Base-by-base conservation (phyloP, 2,113 vertebrate genomes). In the Asarcornis scutulata region DNA sequence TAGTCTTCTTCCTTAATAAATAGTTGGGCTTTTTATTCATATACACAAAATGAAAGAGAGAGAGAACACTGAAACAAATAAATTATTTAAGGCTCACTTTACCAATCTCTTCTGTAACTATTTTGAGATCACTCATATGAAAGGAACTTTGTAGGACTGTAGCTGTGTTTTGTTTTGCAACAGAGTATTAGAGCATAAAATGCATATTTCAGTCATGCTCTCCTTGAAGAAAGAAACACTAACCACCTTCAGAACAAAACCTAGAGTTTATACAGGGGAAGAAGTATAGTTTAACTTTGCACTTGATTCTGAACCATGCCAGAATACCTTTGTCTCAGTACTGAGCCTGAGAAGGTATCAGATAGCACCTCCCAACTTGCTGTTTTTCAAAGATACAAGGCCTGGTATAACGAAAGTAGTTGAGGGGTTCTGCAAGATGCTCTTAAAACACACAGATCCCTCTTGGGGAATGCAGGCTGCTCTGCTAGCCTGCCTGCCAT, bases 301-400 rank as follows among this genome's bases (percentile, higher is more conserved):
- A 32, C 22, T 81, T 60, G 17, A 48, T 82, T 85, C 53, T 72
- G 52, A 72, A 31, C 25, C 64, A 32, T 31, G 52, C 25, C 20
- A 17, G 44, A 73, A 44, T 34, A 38, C 4, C 3, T 40, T 72
- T 80, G 20, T 73, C 63, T 83, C 15, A 13, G 36, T 50, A 32
- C 16, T 48, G 53, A 46, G 29, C 53, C 36, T 60, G 34, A 11
- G 32, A 48, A 82, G 38, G 36, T 86, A 2, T 1, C 15, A 86
- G 36, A 31, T 64, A 20, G 50, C 2, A 5, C 6, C 18, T 75
- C 50, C 52, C 59, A n/a, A 42, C 27, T 64, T 66, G 6, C 17
- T 1, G 0, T 17, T 83, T 77, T 66, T 66, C 18, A 36, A n/a
- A 44, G 63, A 18, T 38, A 12, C 11, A 2, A 0, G 0, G 2